Evolutionary conservation across 2,113 vertebrate species (phyloP), one percentile per base, ranked within the genome.

Genomic region (Hypanus sabinus): DNA sequence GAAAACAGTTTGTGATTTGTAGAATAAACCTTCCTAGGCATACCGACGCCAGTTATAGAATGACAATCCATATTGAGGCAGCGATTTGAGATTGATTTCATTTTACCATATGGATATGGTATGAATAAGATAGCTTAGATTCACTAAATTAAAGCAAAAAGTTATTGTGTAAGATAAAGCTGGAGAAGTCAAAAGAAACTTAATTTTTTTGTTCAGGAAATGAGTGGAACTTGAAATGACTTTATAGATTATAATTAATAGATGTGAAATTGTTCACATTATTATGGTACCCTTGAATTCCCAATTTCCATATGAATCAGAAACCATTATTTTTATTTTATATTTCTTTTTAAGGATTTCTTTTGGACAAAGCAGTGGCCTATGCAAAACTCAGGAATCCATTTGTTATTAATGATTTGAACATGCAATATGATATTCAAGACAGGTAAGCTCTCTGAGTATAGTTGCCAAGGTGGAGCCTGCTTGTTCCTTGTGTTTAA

Each of bases 401-500:
- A 2, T 98, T 98, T 96, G 97, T 98, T 95, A 98, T 98, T 96
- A 98, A 98, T 96, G 97, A 98, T 95, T 97, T 98, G 96, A 97
- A 98, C 96, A 97, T 98, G 96, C 98, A 98, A 95, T 98, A 98
- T 97, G 97, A 96, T 88, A 98, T 98, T 95, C 98, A 98, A 96
- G 98, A 98, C 96, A 97, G 98, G 98, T 98, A 96, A 97, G 96
- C 94, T 94, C 93, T 65, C 87, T 68, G 27, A 90, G 0, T 68
- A 62, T 68, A 73, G 33, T 68, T 30, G 68, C 33, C 57, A 93
- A 46, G 30, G 57, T 24, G 24, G 30, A 76, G 22, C 18, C 24
- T 20, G 22, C 33, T 79, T 18, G 76, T 79, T 0, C 76, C 76
- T 36, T 36, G 14, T 0, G 18, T 46, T 55, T 83, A 27, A 55